These are phyloP conservation scores for Leucopsar rothschildi DNA, from an alignment of 2,113 vertebrate genomes.

Conservation along the genomic window DNA sequence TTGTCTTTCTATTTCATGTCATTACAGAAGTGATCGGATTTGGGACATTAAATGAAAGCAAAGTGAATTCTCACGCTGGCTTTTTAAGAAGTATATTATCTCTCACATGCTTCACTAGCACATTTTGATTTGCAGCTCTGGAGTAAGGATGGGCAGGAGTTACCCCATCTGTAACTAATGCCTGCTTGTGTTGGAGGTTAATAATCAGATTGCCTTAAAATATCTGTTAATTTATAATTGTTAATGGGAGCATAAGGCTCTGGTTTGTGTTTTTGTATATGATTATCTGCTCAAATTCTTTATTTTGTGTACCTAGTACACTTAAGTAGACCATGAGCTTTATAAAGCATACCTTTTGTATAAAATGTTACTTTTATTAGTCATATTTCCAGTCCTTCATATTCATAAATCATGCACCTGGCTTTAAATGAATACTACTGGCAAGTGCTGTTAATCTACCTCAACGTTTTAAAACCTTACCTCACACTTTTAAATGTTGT, in stretches of 20 bases:
- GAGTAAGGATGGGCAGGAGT: neutral
- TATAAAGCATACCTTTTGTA: neutral
- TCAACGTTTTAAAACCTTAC: neutral
- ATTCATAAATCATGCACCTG: neutral
- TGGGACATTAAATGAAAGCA: neutral
- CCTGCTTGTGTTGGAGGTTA: neutral
- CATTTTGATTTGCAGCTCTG: neutral
- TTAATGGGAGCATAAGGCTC: neutral
- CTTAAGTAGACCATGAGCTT: neutral
- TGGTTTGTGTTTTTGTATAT: neutral
- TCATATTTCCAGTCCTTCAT: neutral
- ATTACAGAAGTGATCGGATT: neutral
- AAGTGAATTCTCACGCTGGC: neutral
- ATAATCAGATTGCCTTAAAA: neutral
- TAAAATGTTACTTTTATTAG: neutral
- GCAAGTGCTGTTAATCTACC: neutral
- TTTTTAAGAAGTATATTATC: neutral
- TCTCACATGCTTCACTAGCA: neutral
- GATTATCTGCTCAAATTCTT: neutral
- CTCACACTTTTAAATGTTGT: neutral
- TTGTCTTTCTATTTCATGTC: neutral
- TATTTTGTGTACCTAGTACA: neutral
- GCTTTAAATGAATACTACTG: neutral
- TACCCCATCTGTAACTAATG: neutral
- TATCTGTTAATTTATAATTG: neutral